A percentile compares a stretch with the other conserved stretches of the same genome.
Conservation (phyloP, 53 echinoderm and acorn worm species). For the Paracentrotus lividus region DNA sequence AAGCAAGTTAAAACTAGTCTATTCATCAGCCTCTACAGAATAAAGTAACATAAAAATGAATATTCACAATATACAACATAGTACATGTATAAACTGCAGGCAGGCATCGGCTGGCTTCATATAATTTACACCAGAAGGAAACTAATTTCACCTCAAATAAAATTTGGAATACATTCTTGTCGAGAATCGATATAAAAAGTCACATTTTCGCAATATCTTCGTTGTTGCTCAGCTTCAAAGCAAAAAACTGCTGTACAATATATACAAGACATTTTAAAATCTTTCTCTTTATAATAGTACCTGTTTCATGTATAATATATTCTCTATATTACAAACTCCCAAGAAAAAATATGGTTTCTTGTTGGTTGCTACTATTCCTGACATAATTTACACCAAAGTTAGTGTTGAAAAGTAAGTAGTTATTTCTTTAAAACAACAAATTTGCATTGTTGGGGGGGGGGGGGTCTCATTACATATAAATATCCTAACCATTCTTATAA, state of each 20-base stretch:
- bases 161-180: constrained; percentile 59
- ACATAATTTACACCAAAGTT: background rate
- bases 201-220: constrained; percentile 17
- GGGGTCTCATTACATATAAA: too few species aligned
- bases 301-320: constrained; percentile 63
- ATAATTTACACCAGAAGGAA: constrained; percentile 53
- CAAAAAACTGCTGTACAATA: constrained; percentile 42
- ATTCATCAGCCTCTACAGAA: background rate
- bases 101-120: constrained; percentile 46
- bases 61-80: constrained; percentile 50
- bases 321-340: constrained; percentile 58
- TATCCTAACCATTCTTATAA: too few species aligned
- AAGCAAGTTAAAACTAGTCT: background rate
- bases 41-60: background rate
- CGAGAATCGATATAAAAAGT: constrained; percentile 8
- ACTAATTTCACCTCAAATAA: constrained; percentile 13
- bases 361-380: constrained; percentile 2
- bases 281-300: constrained; percentile 57
- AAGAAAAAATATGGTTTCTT: constrained; percentile 41
- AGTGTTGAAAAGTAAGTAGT: background rate
- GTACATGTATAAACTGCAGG: constrained; percentile 48
- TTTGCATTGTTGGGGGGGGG: too few species aligned
- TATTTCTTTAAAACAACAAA: background rate
- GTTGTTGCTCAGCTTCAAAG: constrained; percentile 1
- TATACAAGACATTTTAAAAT: constrained; percentile 64